phyloP scores from a whole-genome alignment of 2,888 invertebrate genomes.

The Junonia oenone region DNA sequence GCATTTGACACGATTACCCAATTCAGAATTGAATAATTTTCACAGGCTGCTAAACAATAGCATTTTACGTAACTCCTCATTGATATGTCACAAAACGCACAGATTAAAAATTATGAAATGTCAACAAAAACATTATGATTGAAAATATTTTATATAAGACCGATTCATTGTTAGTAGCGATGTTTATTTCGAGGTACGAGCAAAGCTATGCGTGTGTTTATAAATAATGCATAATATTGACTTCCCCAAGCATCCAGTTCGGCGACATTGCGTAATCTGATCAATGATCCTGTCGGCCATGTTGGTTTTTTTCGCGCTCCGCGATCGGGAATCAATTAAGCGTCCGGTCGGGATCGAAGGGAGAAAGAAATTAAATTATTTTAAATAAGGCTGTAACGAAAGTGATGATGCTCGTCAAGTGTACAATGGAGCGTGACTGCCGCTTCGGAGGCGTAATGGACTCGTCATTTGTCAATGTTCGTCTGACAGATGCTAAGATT shows the following conservation, averaged over 20 bases:
- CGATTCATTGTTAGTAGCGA: constrained; percentile 15
- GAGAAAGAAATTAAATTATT: constrained; percentile 46
- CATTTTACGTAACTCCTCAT: constrained; percentile 11
- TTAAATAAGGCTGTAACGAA: constrained; percentile 46
- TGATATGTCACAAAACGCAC: background rate
- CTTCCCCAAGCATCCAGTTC: constrained; percentile 65
- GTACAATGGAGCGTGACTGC: constrained; percentile 43
- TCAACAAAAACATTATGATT: constrained; percentile 7
- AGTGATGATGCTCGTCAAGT: constrained; percentile 40
- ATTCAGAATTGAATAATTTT: constrained; percentile 61
- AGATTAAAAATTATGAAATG: background rate
- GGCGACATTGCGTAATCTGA: constrained; percentile 73
- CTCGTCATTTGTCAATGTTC: constrained; percentile 47
- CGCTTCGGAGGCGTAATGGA: constrained; percentile 43
- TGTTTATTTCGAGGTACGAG: constrained; percentile 29
- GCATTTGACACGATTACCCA: constrained; percentile 62
- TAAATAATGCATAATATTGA: constrained; percentile 65
- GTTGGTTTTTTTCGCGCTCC: constrained; percentile 42
- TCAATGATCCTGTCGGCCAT: constrained; percentile 66
- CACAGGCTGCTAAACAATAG: constrained; percentile 59
- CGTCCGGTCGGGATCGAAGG: constrained; percentile 52
- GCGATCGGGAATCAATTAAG: constrained; percentile 64
- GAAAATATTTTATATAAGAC: background rate
- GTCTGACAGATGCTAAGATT: constrained; percentile 28
- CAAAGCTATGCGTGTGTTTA: constrained; percentile 44